Evolutionary conservation across 2,888 invertebrate genomes (phyloP).

Genomic region (Mesorhabditis belari): DNA sequence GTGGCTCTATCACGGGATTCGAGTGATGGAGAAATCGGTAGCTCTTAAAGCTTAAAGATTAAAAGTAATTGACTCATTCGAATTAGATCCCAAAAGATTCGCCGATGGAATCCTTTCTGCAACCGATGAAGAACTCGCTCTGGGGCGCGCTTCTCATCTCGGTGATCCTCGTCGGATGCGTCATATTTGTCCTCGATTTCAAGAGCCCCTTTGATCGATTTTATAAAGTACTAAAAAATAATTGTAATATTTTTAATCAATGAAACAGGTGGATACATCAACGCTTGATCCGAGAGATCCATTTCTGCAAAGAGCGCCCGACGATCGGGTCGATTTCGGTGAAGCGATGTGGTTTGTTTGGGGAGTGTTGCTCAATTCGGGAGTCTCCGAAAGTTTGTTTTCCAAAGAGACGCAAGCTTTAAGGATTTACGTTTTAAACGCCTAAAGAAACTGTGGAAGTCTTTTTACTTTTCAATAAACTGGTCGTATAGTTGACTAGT

Average conservation of each 20-base stretch:
- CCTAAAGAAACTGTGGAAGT: no score
- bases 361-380: conserved; percentile 95
- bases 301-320: conserved; percentile 25
- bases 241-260: no score
- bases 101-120: conserved; percentile 93
- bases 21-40: conserved; percentile 92
- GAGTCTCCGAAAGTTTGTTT: conserved; percentile 85
- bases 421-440: no score
- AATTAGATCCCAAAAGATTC: conserved; percentile 80
- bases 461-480: no score
- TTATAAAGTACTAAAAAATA: conserved; percentile 27
- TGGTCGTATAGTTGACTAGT: no score
- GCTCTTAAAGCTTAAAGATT: conserved; percentile 8
- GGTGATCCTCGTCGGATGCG: conserved; percentile 93
- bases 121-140: conserved; percentile 73
- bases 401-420: no score
- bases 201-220: conserved; percentile 62
- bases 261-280: background rate
- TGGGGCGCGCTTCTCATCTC: conserved; percentile 98
- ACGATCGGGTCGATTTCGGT: conserved; percentile 85
- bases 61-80: background rate
- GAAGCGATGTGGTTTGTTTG: conserved; percentile 99
- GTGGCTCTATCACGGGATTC: conserved; percentile 97
- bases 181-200: conserved; percentile 84
- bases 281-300: conserved; percentile 11